Percentiles rank a stretch among this genome's conserved stretches.
These are phyloP conservation scores for Teleopsis dalmanni DNA, from an alignment of 1,140 invertebrate genomes.

Conservation along the genomic window DNA sequence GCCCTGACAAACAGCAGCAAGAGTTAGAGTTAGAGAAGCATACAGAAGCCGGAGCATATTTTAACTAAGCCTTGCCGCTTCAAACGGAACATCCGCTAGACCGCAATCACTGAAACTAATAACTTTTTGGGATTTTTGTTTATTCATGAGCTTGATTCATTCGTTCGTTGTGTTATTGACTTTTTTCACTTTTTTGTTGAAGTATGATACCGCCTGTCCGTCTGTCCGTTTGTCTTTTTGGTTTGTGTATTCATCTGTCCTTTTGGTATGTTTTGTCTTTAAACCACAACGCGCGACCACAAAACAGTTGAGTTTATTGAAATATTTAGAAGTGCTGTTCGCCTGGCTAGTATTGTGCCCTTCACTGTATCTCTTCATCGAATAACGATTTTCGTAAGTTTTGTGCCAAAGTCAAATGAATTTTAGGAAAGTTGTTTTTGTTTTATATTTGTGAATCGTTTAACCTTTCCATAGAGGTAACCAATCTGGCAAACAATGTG, in stretches of 20 bases:
- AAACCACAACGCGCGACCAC: conserved; percentile 1
- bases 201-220: background rate
- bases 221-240: background rate
- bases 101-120: conserved; percentile 16
- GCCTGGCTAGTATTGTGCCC: too few species aligned
- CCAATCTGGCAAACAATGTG: too few species aligned
- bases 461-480: too few species aligned
- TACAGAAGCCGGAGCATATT: too few species aligned
- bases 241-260: background rate
- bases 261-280: background rate
- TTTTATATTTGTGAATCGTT: background rate
- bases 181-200: background rate
- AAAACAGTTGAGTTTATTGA: conserved; percentile 1
- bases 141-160: conserved; percentile 15
- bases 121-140: conserved; percentile 14
- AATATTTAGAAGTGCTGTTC: background rate
- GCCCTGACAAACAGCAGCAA: too few species aligned
- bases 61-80: too few species aligned
- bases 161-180: conserved; percentile 1
- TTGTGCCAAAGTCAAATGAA: too few species aligned
- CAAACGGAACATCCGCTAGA: conserved; percentile 7
- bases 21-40: too few species aligned
- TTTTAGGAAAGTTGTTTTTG: too few species aligned
- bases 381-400: too few species aligned
- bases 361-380: too few species aligned